Base-by-base conservation (phyloP, 1,140 invertebrate species). In the Hyles vespertilio region DNA sequence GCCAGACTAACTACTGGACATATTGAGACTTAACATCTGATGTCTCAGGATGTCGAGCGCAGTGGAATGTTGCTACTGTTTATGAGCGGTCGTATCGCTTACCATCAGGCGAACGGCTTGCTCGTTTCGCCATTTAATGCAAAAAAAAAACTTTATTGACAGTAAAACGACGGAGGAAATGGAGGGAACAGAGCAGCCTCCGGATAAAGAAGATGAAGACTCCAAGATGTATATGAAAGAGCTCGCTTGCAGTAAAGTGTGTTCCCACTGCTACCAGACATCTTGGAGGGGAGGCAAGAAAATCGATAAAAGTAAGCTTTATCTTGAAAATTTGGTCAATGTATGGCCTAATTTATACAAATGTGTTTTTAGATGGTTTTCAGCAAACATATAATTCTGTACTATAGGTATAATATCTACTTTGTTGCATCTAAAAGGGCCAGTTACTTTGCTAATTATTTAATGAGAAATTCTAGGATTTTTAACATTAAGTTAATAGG, bases 241-340 rank as follows among this genome's bases (percentile, higher is more conserved):
- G 52, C 8, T 79, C n/a, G 63, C 63, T 0, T 68, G 67, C 32
- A 76, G 72, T 56, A 72, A 67, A 12, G 67, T 77, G 45, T 86
- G 83, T 34, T 73, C 71, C 0, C 72, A 72, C 0, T 86, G 83
- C 67, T 84, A 76, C 59, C 83, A 86, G 60, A 61, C 65, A 0
- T 83, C 80, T 0, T 81, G 79, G 77, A 59, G 79, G 0, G 76
- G 74, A 8, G 51, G 59, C 22, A 67, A 65, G 50, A 76, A 70
- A 50, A 61, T 59, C 49, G 55, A 69, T 10, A 69, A 69, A 22
- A 75, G 80, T 85, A 58, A 68, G 70, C n/a, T n/a, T 70, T 36
- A 5, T 5, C 5, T 8, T 51, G 34, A 5, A 33, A 5, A 5
- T 32, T 3, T n/a, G 32, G 50, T 32, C 2, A 9, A 32, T 3